Conservation (phyloP, 2,113 vertebrate species). For the Phylloscopus whistleri region DNA sequence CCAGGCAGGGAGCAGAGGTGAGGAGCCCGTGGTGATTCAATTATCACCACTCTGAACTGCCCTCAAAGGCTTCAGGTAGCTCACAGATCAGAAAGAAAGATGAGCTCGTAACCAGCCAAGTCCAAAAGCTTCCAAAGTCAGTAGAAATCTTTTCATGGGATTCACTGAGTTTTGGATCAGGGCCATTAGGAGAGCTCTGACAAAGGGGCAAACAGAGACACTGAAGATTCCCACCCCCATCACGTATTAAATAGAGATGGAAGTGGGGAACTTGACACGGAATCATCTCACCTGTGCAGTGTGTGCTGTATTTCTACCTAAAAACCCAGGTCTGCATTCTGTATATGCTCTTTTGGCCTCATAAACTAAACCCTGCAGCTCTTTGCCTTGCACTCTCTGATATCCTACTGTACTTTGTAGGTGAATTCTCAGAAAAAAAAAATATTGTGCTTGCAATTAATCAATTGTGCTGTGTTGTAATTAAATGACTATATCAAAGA, state of each 20-base stretch:
- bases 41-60: background rate
- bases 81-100: conserved; percentile 6
- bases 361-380: background rate
- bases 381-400: background rate
- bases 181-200: background rate
- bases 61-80: background rate
- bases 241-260: background rate
- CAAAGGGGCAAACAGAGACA: background rate
- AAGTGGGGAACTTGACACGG: background rate
- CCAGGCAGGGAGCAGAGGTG: background rate
- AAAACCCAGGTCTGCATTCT: background rate
- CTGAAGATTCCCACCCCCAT: background rate
- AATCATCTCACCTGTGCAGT: background rate
- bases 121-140: background rate
- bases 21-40: background rate
- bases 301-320: background rate
- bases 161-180: background rate
- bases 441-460: conserved; percentile 35
- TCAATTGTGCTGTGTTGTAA: conserved; percentile 3
- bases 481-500: conserved; percentile 55
- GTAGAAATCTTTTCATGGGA: background rate
- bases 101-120: background rate
- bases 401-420: background rate
- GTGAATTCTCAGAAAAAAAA: conserved; percentile 27
- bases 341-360: background rate